A percentile compares a stretch with the other conserved stretches of the same genome.
Conservation (phyloP, 2,888 invertebrate species). For the Torymus texanus region DNA sequence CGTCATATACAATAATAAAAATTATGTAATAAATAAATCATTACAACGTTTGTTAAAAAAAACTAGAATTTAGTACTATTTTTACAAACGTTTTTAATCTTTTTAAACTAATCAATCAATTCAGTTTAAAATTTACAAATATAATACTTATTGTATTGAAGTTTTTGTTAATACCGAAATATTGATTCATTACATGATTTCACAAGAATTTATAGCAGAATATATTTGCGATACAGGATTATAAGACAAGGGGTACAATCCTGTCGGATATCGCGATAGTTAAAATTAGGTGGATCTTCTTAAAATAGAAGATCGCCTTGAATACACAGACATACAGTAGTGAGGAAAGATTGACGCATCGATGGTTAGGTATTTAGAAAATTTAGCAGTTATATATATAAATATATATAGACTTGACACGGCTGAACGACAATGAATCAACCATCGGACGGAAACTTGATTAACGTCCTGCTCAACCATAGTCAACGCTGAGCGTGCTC, state of each 20-base stretch:
- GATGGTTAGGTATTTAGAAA: conserved; percentile 42
- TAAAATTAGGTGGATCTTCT: conserved; percentile 44
- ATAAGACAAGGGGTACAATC: conserved; percentile 25
- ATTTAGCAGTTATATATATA: conserved; percentile 26
- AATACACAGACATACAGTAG: conserved; percentile 35
- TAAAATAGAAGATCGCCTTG: conserved; percentile 44
- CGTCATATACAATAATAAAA: no score
- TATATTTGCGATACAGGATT: conserved; percentile 22
- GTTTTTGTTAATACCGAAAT: no score
- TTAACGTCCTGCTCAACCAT: conserved; percentile 64
- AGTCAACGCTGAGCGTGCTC: conserved; percentile 73
- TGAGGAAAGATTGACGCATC: conserved; percentile 37
- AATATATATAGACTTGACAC: conserved; percentile 16
- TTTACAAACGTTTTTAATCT: no score
- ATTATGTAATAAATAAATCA: no score
- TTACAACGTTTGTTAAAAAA: no score
- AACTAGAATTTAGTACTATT: no score
- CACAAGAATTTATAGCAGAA: conserved; percentile 41
- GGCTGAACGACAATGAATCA: conserved; percentile 41
- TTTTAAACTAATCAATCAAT: no score
- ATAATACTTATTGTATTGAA: no score
- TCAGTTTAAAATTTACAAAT: no score
- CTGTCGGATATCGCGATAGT: conserved; percentile 25
- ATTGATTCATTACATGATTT: conserved; percentile 18
- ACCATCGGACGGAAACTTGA: conserved; percentile 35